A percentile compares a stretch with the other conserved stretches of the same genome.
Evolutionary conservation across 2,113 vertebrate species (phyloP).

Genomic region (Paratilapia polleni): DNA sequence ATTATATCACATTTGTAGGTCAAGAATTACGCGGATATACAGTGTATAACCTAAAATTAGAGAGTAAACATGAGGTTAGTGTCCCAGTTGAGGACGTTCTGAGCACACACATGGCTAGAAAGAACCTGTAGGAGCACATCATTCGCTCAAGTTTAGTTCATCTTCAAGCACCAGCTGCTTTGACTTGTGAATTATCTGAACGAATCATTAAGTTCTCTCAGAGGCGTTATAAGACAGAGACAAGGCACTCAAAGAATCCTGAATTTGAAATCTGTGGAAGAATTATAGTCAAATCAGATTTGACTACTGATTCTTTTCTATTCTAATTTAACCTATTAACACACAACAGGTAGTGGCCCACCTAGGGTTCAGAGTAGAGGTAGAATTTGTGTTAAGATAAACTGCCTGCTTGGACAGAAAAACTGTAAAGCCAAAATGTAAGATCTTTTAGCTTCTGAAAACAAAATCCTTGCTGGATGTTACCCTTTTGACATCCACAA

Average conservation of each 20-base stretch:
- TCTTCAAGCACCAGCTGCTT: background rate
- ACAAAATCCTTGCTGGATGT: background rate
- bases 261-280: background rate
- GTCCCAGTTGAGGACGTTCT: too few species aligned
- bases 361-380: background rate
- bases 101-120: too few species aligned
- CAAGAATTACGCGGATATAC: background rate
- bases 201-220: too few species aligned
- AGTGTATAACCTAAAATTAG: too few species aligned
- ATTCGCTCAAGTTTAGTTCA: too few species aligned
- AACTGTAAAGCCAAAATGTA: too few species aligned
- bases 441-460: background rate
- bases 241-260: background rate
- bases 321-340: background rate
- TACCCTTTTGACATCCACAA: background rate
- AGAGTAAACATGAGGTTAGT: too few species aligned
- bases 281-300: background rate
- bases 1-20: background rate
- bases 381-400: background rate
- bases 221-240: too few species aligned
- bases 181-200: background rate
- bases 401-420: background rate
- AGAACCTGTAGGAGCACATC: too few species aligned
- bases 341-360: background rate
- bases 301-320: background rate